Conservation (phyloP, 2,113 vertebrate genomes). For the Anthoscopus minutus region DNA sequence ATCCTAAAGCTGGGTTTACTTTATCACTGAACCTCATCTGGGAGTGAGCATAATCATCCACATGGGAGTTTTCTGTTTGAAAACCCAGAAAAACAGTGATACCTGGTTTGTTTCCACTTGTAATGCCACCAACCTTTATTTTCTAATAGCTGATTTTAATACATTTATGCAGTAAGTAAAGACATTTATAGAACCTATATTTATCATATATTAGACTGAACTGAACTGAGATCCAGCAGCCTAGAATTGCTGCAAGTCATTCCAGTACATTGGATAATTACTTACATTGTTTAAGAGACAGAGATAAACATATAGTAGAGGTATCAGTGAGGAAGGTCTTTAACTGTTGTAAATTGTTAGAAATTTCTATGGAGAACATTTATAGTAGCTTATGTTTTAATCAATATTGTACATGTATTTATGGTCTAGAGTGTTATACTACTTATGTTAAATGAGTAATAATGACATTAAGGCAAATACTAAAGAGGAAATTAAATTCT, state of each 20-base stretch:
- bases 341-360: background rate
- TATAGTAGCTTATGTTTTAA: conserved; percentile 10
- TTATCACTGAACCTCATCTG: background rate
- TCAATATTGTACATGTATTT: conserved; percentile 18
- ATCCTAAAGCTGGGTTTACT: background rate
- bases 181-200: background rate
- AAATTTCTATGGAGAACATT: background rate
- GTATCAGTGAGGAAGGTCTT: background rate
- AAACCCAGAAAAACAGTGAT: background rate
- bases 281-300: background rate
- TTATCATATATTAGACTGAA: background rate
- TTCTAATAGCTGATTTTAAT: background rate
- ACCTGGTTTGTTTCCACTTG: background rate
- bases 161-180: background rate
- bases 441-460: background rate
- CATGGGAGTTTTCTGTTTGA: background rate
- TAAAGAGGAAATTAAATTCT: conserved; percentile 1
- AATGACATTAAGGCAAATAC: background rate
- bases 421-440: background rate
- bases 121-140: background rate
- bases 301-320: background rate
- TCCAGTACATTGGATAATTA: conserved; percentile 1
- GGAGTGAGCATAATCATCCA: background rate
- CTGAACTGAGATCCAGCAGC: background rate
- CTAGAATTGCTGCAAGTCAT: background rate